phyloP scores from a whole-genome alignment of 1,140 invertebrate genomes.

The Venturia canescens region DNA sequence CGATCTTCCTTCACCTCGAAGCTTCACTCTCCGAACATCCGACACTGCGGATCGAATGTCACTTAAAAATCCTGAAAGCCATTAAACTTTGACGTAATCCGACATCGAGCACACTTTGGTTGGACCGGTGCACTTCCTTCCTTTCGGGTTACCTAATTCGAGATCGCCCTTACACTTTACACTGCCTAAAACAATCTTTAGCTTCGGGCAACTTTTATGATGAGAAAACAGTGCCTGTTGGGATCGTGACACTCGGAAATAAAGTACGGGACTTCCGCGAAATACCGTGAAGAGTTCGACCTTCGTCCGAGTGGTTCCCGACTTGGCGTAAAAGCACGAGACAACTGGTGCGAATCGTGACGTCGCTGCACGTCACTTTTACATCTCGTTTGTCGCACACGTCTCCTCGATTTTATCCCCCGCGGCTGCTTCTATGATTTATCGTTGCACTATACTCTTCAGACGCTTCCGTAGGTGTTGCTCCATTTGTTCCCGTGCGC shows the following conservation, averaged over 20 bases:
- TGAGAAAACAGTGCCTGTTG: background rate
- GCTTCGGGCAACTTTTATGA: background rate
- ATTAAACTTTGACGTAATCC: constrained; percentile 9
- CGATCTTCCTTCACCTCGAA: background rate
- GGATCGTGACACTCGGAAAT: background rate
- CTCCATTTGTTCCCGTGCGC: background rate
- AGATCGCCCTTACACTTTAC: background rate
- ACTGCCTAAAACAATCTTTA: background rate
- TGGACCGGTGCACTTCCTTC: background rate
- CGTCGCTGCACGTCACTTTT: constrained; percentile 55
- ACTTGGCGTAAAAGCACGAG: background rate
- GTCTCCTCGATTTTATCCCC: constrained; percentile 47
- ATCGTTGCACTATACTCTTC: constrained; percentile 47
- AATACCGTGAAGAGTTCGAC: background rate
- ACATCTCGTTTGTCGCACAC: constrained; percentile 55
- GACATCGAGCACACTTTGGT: background rate
- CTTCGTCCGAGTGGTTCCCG: background rate
- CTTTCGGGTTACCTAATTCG: background rate
- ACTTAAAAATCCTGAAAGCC: background rate
- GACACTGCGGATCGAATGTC: background rate
- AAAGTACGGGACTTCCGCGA: background rate
- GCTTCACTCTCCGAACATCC: background rate
- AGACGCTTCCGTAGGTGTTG: constrained; percentile 30
- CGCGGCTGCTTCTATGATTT: constrained; percentile 64
- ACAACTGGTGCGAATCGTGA: constrained; percentile 48